These are phyloP conservation scores for Holotrichia oblita DNA, from an alignment of 1,140 invertebrate genomes.

Conservation along the genomic window DNA sequence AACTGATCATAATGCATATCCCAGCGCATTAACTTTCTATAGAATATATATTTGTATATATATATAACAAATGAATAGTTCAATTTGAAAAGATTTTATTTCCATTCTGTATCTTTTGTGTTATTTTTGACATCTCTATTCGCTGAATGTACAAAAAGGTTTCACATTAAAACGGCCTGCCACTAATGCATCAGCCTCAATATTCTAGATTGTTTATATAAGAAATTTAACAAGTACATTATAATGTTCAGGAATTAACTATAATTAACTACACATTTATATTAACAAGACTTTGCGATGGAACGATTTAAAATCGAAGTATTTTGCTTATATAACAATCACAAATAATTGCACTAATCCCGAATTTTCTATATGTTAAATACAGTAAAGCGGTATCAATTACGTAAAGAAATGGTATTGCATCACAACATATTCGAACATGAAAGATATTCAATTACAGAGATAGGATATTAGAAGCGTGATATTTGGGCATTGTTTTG, in stretches of 20 bases:
- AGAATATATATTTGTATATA: conserved; percentile 8
- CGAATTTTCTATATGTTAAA: background rate
- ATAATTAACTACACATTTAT: conserved; percentile 19
- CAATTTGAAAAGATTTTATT: conserved; percentile 31
- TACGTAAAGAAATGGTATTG: background rate
- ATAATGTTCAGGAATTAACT: background rate
- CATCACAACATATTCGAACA: too few species aligned
- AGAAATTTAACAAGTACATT: background rate
- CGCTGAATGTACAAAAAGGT: background rate
- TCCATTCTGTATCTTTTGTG: background rate
- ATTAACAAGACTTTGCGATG: background rate
- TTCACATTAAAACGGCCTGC: background rate
- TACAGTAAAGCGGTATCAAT: background rate
- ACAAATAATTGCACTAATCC: conserved; percentile 29
- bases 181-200: background rate
- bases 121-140: background rate
- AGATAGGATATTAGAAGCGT: too few species aligned
- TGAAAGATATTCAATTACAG: too few species aligned
- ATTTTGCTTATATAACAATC: background rate
- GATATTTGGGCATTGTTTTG: too few species aligned
- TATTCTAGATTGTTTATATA: background rate
- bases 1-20: background rate
- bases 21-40: conserved; percentile 32
- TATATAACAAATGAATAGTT: conserved; percentile 31
- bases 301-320: conserved; percentile 26